Evolutionary conservation across 2,888 invertebrate species (phyloP).

Genomic region (Andrena flavipes): DNA sequence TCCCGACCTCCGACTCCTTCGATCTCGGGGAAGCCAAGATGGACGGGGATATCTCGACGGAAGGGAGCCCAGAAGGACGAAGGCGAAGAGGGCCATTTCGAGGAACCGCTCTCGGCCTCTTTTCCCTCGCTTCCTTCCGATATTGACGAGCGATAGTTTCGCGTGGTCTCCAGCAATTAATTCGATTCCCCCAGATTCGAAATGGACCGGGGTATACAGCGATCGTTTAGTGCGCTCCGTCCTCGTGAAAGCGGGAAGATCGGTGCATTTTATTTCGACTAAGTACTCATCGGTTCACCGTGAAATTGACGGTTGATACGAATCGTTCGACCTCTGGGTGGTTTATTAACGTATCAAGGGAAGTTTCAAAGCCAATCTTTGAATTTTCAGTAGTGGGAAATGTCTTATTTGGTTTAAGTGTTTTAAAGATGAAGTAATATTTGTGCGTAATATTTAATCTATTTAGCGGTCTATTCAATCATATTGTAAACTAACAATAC

Average conservation of each 20-base stretch:
- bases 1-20: slow-evolving; percentile 54
- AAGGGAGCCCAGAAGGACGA: neutral
- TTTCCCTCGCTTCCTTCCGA: neutral
- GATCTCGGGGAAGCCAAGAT: slow-evolving; percentile 43
- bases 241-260: neutral
- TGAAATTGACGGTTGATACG: slow-evolving; percentile 12
- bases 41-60: slow-evolving; percentile 23
- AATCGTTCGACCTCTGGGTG: neutral
- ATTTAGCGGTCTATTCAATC: too few species aligned
- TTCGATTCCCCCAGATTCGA: slow-evolving; percentile 26
- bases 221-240: slow-evolving; percentile 8
- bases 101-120: slow-evolving; percentile 28
- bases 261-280: slow-evolving; percentile 14
- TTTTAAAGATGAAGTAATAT: too few species aligned
- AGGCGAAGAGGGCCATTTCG: slow-evolving; percentile 38
- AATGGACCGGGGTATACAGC: slow-evolving; percentile 10
- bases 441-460: too few species aligned
- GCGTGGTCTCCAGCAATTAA: slow-evolving; percentile 36
- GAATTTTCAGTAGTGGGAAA: neutral
- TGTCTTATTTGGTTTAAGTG: too few species aligned
- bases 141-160: slow-evolving; percentile 9
- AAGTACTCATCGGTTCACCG: neutral
- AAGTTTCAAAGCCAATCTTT: neutral
- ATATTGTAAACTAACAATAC: too few species aligned
- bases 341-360: neutral